Evolutionary conservation across 2,888 invertebrate genomes (phyloP).

Genomic region (Hirtodrosophila cameraria): DNA sequence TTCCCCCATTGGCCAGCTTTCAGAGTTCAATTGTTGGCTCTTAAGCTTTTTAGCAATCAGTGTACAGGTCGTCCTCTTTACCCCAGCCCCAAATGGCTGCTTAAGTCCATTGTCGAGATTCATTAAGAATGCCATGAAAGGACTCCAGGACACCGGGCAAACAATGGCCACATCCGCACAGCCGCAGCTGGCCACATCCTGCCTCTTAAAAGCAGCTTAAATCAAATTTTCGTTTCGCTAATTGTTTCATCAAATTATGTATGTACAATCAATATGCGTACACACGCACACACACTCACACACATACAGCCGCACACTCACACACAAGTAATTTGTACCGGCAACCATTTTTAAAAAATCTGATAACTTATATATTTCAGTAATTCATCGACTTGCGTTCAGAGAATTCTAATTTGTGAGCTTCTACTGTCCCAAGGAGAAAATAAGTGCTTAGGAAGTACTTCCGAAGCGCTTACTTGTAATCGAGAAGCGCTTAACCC

Average conservation of each 20-base stretch:
- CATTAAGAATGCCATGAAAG: conserved; percentile 43
- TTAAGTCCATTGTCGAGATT: conserved; percentile 43
- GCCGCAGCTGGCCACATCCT: conserved; percentile 1
- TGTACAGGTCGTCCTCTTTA: conserved; percentile 8
- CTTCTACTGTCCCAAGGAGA: no score
- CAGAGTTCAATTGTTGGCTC: conserved; percentile 52
- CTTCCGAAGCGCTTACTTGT: no score
- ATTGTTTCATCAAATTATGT: conserved; percentile 51
- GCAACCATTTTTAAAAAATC: no score
- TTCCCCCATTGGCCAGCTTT: conserved; percentile 11
- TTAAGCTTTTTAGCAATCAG: conserved; percentile 50
- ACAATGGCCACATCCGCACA: conserved; percentile 40
- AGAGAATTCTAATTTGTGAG: no score
- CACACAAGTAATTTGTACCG: no score
- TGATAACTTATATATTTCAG: no score
- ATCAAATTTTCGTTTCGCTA: conserved; percentile 49
- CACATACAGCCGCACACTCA: not conserved
- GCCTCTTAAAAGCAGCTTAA: conserved; percentile 52
- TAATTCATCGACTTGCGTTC: no score
- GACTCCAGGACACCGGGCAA: conserved; percentile 25
- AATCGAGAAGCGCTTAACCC: no score
- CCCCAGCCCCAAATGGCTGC: not conserved
- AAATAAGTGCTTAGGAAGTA: no score
- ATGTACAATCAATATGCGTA: not conserved
- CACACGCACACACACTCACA: conserved; percentile 3